Evolutionary conservation across 2,797 vertebrate genomes (phyloP).

Genomic region (Dendrocincla fuliginosa): DNA sequence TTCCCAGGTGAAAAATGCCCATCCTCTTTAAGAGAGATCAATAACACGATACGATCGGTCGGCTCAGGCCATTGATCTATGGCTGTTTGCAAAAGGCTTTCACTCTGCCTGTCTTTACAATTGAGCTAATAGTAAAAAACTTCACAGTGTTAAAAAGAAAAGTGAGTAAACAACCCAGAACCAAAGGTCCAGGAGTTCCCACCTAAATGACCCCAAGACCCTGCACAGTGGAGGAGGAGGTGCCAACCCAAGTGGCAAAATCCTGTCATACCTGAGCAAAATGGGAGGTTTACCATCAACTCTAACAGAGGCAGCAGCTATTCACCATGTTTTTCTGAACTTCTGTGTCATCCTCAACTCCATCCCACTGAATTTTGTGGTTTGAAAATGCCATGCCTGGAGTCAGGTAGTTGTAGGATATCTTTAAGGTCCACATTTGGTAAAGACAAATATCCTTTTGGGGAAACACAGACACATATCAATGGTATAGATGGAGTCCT

Average conservation of each 20-base stretch:
- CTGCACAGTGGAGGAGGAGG: fast-evolving
- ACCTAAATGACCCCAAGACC: not conserved
- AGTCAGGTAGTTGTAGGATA: not conserved
- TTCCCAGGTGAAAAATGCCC: constrained; percentile 24
- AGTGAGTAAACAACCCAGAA: not conserved
- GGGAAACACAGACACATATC: not conserved
- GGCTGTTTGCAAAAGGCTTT: constrained; percentile 43
- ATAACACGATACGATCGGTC: not conserved
- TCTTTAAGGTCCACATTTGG: not conserved
- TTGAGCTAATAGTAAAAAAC: constrained; percentile 3
- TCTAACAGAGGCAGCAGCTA: not conserved
- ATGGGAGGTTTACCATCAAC: fast-evolving
- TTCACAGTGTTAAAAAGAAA: not conserved
- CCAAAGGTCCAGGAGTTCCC: not conserved
- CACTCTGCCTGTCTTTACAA: not conserved
- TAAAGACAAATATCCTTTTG: not conserved
- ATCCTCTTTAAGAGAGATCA: constrained; percentile 25
- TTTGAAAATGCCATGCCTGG: not conserved
- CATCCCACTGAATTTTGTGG: not conserved
- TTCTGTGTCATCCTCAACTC: not conserved
- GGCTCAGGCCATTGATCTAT: not conserved
- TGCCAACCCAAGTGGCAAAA: not conserved
- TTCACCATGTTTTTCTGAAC: not conserved
- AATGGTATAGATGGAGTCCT: not conserved
- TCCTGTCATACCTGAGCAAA: not conserved